Percentiles rank a stretch among this genome's conserved stretches.
Conservation (phyloP, 2,113 vertebrate species). For the Neodontobutis hainanensis region DNA sequence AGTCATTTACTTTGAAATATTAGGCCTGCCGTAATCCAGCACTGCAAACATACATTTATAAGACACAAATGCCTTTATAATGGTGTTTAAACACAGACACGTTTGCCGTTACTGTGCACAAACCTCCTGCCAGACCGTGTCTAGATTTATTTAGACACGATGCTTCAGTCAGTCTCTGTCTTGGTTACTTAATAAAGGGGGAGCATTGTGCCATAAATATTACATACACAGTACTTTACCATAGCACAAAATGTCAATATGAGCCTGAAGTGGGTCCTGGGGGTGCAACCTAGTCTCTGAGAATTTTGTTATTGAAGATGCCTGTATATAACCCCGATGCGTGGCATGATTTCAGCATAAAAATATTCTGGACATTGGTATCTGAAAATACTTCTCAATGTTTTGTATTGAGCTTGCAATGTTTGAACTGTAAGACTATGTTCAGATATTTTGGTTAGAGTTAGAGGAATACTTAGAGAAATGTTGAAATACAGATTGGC, state of each 20-base stretch:
- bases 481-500: background rate
- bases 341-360: background rate
- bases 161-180: background rate
- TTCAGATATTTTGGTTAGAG: too few relatives aligned
- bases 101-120: constrained; percentile 2
- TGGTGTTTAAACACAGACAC: background rate
- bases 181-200: background rate
- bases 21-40: constrained; percentile 30
- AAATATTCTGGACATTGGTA: background rate
- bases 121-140: background rate
- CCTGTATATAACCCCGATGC: background rate
- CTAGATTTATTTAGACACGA: background rate
- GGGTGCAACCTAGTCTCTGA: background rate
- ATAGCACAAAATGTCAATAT: background rate
- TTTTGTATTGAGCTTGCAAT: background rate
- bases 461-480: background rate
- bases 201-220: constrained; percentile 1
- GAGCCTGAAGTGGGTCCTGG: background rate
- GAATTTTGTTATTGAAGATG: background rate
- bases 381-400: background rate
- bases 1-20: constrained; percentile 48
- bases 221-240: background rate
- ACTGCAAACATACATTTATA: constrained; percentile 1
- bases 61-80: constrained; percentile 16
- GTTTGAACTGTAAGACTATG: background rate